Evolutionary conservation across 2,888 invertebrate genomes (phyloP).

Genomic region (Macroteleia sp.): DNA sequence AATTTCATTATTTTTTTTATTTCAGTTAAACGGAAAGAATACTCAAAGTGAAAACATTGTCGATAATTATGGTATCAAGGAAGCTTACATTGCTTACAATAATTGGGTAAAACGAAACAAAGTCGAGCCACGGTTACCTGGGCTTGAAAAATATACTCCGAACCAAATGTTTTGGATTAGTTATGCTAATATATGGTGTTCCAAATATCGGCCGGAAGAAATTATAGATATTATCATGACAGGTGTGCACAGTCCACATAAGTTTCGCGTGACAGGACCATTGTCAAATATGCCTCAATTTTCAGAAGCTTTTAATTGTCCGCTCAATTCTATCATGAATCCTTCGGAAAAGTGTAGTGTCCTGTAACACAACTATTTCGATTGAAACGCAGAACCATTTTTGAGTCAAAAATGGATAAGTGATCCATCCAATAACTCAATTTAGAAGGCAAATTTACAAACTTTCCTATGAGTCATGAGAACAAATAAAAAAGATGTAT

Average conservation of each 20-base stretch:
- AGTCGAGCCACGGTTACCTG: slow-evolving; percentile 88
- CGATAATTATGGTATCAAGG: slow-evolving; percentile 96
- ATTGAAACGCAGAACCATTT: background rate
- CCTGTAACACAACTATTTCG: slow-evolving; percentile 84
- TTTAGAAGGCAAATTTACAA: background rate
- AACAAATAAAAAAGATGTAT: too few species aligned
- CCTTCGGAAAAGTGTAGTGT: slow-evolving; percentile 86
- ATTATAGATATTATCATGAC: slow-evolving; percentile 92
- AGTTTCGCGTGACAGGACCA: slow-evolving; percentile 86
- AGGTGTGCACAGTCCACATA: slow-evolving; percentile 89
- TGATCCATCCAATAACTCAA: slow-evolving; percentile 3
- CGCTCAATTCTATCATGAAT: slow-evolving; percentile 86
- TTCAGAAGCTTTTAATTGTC: slow-evolving; percentile 86
- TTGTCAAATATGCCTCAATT: slow-evolving; percentile 87
- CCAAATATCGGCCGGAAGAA: slow-evolving; percentile 86
- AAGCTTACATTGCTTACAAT: slow-evolving; percentile 93
- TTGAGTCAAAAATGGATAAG: too few species aligned
- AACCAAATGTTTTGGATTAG: slow-evolving; percentile 88
- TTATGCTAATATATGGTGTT: slow-evolving; percentile 87
- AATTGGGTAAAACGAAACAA: slow-evolving; percentile 89
- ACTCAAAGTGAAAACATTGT: slow-evolving; percentile 98
- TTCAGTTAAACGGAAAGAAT: too few species aligned
- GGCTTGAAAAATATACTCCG: slow-evolving; percentile 88
- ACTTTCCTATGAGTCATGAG: slow-evolving; percentile 5
- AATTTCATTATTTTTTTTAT: too few species aligned